Percentiles rank a stretch among this genome's conserved stretches.
phyloP scores from a whole-genome alignment of 1,140 invertebrate species.

The Drosophila subobscura region DNA sequence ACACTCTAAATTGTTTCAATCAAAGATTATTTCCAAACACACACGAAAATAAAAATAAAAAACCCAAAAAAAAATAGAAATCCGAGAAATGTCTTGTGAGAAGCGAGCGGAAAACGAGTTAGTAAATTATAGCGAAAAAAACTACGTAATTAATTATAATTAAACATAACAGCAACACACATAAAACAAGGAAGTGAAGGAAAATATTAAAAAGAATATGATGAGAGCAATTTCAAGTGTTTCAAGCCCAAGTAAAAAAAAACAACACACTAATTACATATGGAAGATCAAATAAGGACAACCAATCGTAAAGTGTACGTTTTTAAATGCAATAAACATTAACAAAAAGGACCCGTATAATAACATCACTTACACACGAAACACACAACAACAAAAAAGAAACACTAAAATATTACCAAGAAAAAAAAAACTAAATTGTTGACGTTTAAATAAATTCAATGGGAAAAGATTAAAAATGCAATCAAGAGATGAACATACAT shows the following conservation, averaged over 20 bases:
- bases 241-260: slow-evolving; percentile 65
- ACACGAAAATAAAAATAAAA: slow-evolving; percentile 1
- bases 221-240: slow-evolving; percentile 81
- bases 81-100: slow-evolving; percentile 56
- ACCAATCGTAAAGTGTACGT: slow-evolving; percentile 60
- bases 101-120: slow-evolving; percentile 68
- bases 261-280: slow-evolving; percentile 44
- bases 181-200: slow-evolving; percentile 14
- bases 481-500: slow-evolving; percentile 63
- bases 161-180: slow-evolving; percentile 49
- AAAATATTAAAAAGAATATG: slow-evolving; percentile 46
- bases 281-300: slow-evolving; percentile 37
- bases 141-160: slow-evolving; percentile 69
- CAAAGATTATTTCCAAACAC: slow-evolving; percentile 28
- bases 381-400: slow-evolving; percentile 9
- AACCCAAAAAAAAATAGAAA: slow-evolving; percentile 14
- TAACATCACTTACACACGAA: slow-evolving; percentile 49
- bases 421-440: slow-evolving; percentile 63
- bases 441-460: slow-evolving; percentile 78
- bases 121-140: slow-evolving; percentile 69
- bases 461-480: slow-evolving; percentile 71
- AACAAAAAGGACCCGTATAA: slow-evolving; percentile 33
- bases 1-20: slow-evolving; percentile 31
- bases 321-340: slow-evolving; percentile 73
- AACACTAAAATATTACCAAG: slow-evolving; percentile 1